Evolutionary conservation across 1,140 invertebrate species (phyloP).

Genomic region (Sinella curviseta): DNA sequence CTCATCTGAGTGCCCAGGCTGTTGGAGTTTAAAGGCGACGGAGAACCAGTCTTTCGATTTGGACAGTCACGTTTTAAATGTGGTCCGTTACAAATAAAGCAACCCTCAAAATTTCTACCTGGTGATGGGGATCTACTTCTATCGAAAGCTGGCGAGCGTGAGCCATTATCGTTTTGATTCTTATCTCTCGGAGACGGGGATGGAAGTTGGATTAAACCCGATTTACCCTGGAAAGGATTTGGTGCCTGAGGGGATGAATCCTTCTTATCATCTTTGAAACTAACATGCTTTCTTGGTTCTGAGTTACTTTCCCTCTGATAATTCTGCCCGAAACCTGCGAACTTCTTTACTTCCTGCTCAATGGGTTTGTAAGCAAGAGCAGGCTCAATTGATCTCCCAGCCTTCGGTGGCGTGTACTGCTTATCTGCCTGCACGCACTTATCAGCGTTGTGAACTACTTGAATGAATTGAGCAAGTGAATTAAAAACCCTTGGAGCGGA

Average conservation of each 20-base stretch:
- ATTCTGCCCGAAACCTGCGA: too few relatives aligned
- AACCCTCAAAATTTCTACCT: neutral
- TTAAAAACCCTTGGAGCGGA: neutral
- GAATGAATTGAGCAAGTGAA: neutral
- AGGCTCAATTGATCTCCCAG: neutral
- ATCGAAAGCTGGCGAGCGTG: neutral
- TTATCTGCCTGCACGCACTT: neutral
- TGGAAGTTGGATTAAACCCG: neutral
- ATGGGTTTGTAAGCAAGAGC: neutral
- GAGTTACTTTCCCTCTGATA: too few relatives aligned
- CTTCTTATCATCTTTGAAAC: too few relatives aligned
- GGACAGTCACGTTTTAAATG: neutral
- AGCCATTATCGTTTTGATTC: neutral
- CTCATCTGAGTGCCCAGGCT: neutral
- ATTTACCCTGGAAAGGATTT: neutral
- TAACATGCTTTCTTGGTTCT: too few relatives aligned
- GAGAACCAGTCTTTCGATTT: neutral
- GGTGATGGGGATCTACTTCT: neutral
- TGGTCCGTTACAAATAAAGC: neutral
- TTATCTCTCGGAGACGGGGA: neutral
- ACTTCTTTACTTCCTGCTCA: too few relatives aligned
- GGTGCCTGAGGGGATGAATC: too few relatives aligned
- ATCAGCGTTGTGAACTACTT: neutral
- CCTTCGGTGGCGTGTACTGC: neutral
- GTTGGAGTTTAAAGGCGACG: neutral